Base-by-base conservation (phyloP, 2,113 vertebrate species). In the Corythoichthys intestinalis region DNA sequence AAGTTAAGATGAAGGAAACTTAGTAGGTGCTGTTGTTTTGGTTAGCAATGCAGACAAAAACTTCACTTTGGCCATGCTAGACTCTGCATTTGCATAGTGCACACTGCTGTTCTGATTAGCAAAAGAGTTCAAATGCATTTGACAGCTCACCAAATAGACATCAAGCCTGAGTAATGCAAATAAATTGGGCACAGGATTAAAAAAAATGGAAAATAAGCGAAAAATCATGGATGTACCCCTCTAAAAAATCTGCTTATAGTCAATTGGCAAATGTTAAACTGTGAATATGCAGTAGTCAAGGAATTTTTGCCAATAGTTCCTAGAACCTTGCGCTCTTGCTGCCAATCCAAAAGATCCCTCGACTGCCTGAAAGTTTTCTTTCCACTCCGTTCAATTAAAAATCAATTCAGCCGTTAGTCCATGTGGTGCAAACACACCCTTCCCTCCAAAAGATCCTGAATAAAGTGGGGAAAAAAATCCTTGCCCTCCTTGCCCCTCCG, bases 401-500 rank as follows among this genome's bases (percentile, higher is more conserved):
- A 35, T 58, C 56, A 37, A 37, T 4, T 58, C 11, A 5, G 3
- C 35, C 34, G 6, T 58, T 58, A 14, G 2, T 10, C n/a, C 15
- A 17, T n/a, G 39, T 46, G 35, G 2, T 17, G 6, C 6, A 1
- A 41, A 39, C 37, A 46, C 60, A 28, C 60, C 46, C 2, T 28
- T 56, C 10, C 20, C 9, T 56, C 10, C 34, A 38, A 37, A 58
- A 15, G 56, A 14, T 58, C 34, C 34, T 13, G 56, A 37, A 37
- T 14, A 37, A 37, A 58, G 56, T 37, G 1, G 2, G 2, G 12
- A 35, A 13, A 34, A 37, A 34, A 62, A 63, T 58, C 64, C 41
- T 12, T 4, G 14, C 48, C 8, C 15, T 10, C 68, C 65, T 15
- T 61, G 65, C 76, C 72, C 66, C 80, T 81, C 68, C 14, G 11